These are phyloP conservation scores for Exocentrus adspersus DNA, from an alignment of 2,888 invertebrate genomes.

Conservation along the genomic window DNA sequence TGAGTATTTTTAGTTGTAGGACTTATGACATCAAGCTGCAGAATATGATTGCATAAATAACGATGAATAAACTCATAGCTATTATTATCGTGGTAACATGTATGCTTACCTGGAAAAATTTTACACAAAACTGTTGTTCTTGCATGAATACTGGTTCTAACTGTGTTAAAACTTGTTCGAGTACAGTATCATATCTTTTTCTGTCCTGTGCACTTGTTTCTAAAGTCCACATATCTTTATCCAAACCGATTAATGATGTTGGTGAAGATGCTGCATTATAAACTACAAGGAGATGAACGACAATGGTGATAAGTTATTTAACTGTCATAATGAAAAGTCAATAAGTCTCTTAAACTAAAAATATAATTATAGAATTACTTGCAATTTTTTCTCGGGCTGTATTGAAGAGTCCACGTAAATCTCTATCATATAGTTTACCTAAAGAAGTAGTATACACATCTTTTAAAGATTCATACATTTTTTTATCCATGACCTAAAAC, in stretches of 20 bases:
- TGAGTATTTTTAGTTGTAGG: conserved; percentile 68
- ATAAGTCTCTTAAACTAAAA: too few species aligned
- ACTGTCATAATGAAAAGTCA: too few species aligned
- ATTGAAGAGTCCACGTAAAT: conserved; percentile 82
- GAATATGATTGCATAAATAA: conserved; percentile 16
- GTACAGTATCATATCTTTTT: conserved; percentile 72
- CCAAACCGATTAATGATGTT: conserved; percentile 68
- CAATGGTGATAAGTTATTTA: too few species aligned
- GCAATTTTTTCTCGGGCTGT: conserved; percentile 70
- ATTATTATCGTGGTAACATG: not conserved
- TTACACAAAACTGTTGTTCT: conserved; percentile 94
- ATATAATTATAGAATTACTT: too few species aligned
- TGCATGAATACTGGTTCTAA: conserved; percentile 91
- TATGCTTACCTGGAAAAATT: conserved; percentile 78
- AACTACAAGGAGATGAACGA: conserved; percentile 24
- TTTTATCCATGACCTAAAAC: conserved; percentile 75
- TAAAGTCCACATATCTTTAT: conserved; percentile 72
- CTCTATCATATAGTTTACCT: conserved; percentile 89
- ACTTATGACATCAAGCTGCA: conserved; percentile 72
- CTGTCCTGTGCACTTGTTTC: conserved; percentile 71
- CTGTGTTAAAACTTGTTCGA: conserved; percentile 88
- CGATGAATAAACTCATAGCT: not conserved
- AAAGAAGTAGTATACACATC: conserved; percentile 86
- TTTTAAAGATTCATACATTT: conserved; percentile 82
- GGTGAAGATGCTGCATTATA: conserved; percentile 54